Percentiles rank a stretch among this genome's conserved stretches.
These are phyloP conservation scores for Caenorhabditis briggsae DNA, from an alignment of 1,140 invertebrate genomes.

Conservation along the genomic window DNA sequence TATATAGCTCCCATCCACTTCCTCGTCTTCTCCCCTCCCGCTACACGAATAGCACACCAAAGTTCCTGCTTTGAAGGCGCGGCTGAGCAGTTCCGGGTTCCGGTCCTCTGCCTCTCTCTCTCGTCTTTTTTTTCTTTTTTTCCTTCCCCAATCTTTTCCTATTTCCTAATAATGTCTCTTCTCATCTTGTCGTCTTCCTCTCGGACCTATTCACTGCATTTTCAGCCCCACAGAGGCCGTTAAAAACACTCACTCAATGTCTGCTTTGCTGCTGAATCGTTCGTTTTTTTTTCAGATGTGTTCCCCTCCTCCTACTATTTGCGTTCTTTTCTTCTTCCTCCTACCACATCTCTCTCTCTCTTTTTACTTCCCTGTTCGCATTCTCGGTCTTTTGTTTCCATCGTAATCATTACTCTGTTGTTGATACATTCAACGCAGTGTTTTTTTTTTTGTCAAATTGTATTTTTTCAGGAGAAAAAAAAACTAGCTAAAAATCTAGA, in stretches of 20 bases:
- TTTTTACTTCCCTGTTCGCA: conserved; percentile 17
- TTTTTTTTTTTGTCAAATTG: background rate
- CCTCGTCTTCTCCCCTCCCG: background rate
- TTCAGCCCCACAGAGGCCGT: conserved; percentile 8
- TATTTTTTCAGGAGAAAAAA: no score
- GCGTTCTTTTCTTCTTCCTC: background rate
- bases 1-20: background rate
- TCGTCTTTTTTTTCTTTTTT: background rate
- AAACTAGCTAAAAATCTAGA: no score
- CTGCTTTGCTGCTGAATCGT: background rate
- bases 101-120: conserved; percentile 1
- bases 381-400: background rate
- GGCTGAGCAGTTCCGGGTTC: conserved; percentile 42
- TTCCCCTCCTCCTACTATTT: background rate
- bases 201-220: conserved; percentile 35
- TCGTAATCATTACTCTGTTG: background rate
- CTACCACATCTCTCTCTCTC: background rate
- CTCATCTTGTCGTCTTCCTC: background rate
- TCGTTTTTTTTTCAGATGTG: conserved; percentile 14
- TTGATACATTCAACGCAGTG: background rate
- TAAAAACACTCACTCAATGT: conserved; percentile 19
- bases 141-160: background rate
- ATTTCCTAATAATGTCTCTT: conserved; percentile 9
- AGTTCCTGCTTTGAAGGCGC: conserved; percentile 12
- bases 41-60: conserved; percentile 29